Evolutionary conservation across 2,113 vertebrate genomes (phyloP), one percentile per base, ranked within the genome.

Genomic region (Salvelinus alpinus): DNA sequence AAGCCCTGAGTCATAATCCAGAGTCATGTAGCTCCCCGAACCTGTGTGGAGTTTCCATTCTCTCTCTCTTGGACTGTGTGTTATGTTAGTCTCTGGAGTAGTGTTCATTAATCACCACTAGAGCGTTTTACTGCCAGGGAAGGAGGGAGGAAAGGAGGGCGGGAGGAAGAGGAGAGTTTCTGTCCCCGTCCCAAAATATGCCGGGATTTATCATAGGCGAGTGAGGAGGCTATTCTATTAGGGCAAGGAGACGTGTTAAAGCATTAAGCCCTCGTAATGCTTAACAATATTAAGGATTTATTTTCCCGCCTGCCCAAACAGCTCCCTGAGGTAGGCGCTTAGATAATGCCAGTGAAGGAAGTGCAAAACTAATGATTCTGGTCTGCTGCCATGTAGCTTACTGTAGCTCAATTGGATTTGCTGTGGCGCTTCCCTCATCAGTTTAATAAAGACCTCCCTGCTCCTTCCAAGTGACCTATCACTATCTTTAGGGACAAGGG

Each of bases 181-280:
- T 67, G 77, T 60, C 77, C 76, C 72, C 66, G 38, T 62, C 73
- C 78, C 74, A 79, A 82, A 84, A 82, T 75, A 81, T 80, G 80
- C 78, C n/a, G 64, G 72, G 74, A 81, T 80, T 60, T 70, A 86
- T 81, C 70, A 78, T 74, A 78, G 70, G 51, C 70, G 84, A 92
- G 80, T 76, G 75, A 83, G 88, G 82, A 86, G 84, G 75, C 80
- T 78, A 79, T 89, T 88, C 79, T 88, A 87, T 90, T 89, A 92
- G 88, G 88, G 87, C 31, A 14, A 34, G 20, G 67, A 13, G 79
- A 64, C 71, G 54, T 82, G 82, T 89, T 44, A 86, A 89, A 90
- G 89, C 84, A 91, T 91, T 91, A 90, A 88, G 85, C 80, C 83
- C 80, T 83, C 86, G 87, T 89, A 88, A 90, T 90, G 80, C 84